Evolutionary conservation across 2,113 vertebrate species (phyloP).

Genomic region (Rhinichthys klamathensis): DNA sequence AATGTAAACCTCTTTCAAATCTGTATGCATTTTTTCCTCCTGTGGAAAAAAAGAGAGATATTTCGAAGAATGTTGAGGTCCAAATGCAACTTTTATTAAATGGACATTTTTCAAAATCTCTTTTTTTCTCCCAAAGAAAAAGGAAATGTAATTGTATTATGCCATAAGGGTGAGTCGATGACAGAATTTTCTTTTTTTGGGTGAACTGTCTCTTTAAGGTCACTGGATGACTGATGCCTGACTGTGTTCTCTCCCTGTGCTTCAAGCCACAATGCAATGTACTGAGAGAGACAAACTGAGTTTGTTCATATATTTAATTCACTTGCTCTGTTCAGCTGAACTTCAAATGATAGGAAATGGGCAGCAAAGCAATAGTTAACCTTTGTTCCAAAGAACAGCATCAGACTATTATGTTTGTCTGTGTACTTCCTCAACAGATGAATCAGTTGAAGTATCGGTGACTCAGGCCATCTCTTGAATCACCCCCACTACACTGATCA

Average conservation of each 20-base stretch:
- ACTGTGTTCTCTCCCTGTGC: not conserved
- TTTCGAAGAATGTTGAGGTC: not conserved
- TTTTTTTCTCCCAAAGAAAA: no score
- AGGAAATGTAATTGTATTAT: no score
- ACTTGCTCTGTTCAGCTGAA: not conserved
- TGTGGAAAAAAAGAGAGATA: not conserved
- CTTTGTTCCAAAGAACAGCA: not conserved
- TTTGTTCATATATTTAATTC: not conserved
- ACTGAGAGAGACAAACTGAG: not conserved
- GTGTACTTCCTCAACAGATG: conserved; percentile 1
- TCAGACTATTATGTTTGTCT: conserved; percentile 13
- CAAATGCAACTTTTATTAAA: not conserved
- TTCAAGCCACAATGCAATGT: not conserved
- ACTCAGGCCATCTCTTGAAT: conserved; percentile 69
- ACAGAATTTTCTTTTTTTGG: not conserved
- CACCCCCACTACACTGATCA: conserved; percentile 63
- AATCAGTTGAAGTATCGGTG: conserved; percentile 51
- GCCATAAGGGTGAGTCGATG: no score
- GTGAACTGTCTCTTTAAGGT: not conserved
- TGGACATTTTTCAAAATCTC: no score
- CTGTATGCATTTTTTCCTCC: not conserved
- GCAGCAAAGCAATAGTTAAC: conserved; percentile 22
- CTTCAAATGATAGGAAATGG: not conserved
- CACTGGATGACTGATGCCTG: not conserved
- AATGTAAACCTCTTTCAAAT: not conserved